A percentile compares a stretch with the other conserved stretches of the same genome.
These are phyloP conservation scores for Equus quagga DNA, from an alignment of 2,113 vertebrate species.

Conservation along the genomic window DNA sequence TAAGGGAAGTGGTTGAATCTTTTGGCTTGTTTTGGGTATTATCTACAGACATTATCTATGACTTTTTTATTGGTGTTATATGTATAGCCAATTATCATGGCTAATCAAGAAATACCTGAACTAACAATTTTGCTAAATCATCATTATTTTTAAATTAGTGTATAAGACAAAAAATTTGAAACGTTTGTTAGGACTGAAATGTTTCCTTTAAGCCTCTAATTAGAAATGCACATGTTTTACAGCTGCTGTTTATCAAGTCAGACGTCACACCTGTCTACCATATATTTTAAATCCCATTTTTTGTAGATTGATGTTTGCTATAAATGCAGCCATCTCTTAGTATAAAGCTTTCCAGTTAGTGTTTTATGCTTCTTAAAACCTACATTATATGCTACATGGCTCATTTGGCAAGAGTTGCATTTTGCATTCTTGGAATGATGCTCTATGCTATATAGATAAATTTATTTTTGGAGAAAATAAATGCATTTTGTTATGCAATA, in stretches of 20 bases:
- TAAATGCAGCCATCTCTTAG: constrained; percentile 38
- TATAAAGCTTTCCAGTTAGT: constrained; percentile 29
- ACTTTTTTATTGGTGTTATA: background rate
- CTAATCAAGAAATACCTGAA: background rate
- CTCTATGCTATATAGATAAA: background rate
- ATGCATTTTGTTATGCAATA: background rate
- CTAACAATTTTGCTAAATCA: background rate
- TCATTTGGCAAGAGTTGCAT: constrained; percentile 62
- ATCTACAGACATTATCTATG: background rate
- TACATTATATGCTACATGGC: background rate
- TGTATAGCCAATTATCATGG: background rate
- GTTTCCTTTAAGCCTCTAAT: constrained; percentile 41
- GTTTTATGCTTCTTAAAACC: constrained; percentile 48
- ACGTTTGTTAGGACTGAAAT: constrained; percentile 59
- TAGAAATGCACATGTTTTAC: background rate
- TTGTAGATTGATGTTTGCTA: constrained; percentile 25
- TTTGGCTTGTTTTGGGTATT: background rate
- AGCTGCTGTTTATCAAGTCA: constrained; percentile 41
- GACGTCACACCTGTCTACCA: constrained; percentile 31
- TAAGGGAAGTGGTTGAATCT: background rate
- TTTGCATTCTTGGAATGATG: constrained; percentile 55
- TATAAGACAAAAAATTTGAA: constrained; percentile 54
- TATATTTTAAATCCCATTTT: background rate
- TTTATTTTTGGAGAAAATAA: constrained; percentile 4
- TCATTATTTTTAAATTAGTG: constrained; percentile 33